Base-by-base conservation (phyloP, 2,113 vertebrate species). In the Erinaceus europaeus region DNA sequence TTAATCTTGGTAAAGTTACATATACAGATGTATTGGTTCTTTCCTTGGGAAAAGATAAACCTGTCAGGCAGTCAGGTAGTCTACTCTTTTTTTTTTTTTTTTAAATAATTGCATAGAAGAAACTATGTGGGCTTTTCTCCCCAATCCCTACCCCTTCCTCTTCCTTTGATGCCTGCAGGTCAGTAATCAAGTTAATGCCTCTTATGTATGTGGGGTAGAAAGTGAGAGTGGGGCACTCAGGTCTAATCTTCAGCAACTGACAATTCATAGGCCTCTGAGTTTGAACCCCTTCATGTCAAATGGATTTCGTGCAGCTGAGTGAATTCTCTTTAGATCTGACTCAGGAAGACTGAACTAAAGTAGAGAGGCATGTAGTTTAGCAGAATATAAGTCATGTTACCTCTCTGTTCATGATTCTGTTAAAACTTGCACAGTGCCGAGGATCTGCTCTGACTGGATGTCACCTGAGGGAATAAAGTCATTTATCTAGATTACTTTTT, bases 401-500 rank as follows among this genome's bases (percentile, higher is more conserved):
- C 95, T 93, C 88, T 96, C 96, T 92, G 94, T 78, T 95, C 93
- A 15, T 55, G 86, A 96, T 95, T 98, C 97, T 98, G 98, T 98
- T 95, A 97, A 95, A 98, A 98, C 98, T 98, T 98, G 98, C 98
- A 97, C 96, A 69, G 94, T 65, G 55, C 97, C 91, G 55, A 92
- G 95, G 94, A 97, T 91, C 53, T 97, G 97, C 97, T 97, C 95
- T 96, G 96, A 97, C 96, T 98, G 95, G 96, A 97, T 97, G 97
- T 97, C 97, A 97, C 97, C 97, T 89, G 94, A 65, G 97, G 97
- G 97, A 97, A 97, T 97, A 96, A 96, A 97, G 96, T 97, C 96
- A 97, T 97, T 97, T 96, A 97, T 98, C 97, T 97, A 96, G 97
- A 97, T 97, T 97, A 97, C 97, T 97, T 97, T 93, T 97, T 97